phyloP scores from a whole-genome alignment of 2,113 vertebrate species.

The Apaloderma vittatum region DNA sequence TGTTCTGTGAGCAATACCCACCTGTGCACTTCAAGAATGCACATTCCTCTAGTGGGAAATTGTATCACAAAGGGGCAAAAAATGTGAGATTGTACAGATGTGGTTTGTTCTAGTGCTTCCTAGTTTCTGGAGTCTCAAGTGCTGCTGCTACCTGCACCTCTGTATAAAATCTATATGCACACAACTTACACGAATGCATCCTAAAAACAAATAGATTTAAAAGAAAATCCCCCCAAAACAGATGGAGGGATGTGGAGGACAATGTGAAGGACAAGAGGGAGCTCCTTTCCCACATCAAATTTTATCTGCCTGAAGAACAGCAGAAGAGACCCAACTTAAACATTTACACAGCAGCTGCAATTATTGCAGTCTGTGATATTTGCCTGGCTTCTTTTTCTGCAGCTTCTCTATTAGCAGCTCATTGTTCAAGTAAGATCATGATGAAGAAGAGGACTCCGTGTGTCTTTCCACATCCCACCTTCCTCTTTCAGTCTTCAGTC shows the following conservation, averaged over 20 bases:
- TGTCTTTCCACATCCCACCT: not conserved
- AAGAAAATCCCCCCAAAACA: not conserved
- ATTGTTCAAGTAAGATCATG: not conserved
- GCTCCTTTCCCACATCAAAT: fast-evolving
- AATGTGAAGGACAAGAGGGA: not conserved
- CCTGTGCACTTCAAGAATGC: not conserved
- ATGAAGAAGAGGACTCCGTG: not conserved
- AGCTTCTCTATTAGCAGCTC: not conserved
- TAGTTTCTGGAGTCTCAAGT: not conserved
- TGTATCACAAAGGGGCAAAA: not conserved
- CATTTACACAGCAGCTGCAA: not conserved
- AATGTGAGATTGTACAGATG: not conserved
- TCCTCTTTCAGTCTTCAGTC: not conserved
- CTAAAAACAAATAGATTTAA: not conserved
- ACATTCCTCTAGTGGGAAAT: not conserved
- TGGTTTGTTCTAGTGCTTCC: not conserved
- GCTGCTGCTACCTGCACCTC: not conserved
- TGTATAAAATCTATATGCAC: not conserved
- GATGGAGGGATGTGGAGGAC: not conserved
- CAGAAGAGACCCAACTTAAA: not conserved
- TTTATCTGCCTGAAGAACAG: not conserved
- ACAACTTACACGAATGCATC: not conserved
- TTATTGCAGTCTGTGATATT: not conserved
- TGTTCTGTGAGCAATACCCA: not conserved
- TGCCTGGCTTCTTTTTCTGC: not conserved